These are phyloP conservation scores for Acromyrmex charruanus DNA, from an alignment of 1,140 invertebrate species.

Conservation along the genomic window DNA sequence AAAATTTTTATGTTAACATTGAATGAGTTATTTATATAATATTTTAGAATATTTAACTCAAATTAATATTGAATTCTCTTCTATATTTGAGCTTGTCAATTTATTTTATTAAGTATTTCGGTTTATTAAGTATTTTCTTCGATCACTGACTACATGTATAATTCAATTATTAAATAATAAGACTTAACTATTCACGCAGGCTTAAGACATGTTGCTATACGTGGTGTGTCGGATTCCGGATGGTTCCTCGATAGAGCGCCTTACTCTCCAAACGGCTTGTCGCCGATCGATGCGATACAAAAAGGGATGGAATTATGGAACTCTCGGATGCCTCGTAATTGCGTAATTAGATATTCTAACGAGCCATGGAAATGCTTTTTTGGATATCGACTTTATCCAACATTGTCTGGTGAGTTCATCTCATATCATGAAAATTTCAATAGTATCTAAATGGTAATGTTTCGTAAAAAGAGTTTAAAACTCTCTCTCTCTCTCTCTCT, in stretches of 20 bases:
- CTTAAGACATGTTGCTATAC: conserved; percentile 90
- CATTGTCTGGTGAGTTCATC: conserved; percentile 90
- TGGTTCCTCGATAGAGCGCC: conserved; percentile 97
- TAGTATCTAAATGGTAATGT: background rate
- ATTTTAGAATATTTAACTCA: no score
- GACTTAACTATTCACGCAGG: conserved; percentile 73
- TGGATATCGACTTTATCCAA: conserved; percentile 95
- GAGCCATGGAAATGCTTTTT: conserved; percentile 97
- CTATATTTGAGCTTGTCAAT: background rate
- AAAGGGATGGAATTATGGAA: conserved; percentile 94
- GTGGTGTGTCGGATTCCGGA: conserved; percentile 95
- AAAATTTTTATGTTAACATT: background rate
- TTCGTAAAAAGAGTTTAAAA: conserved; percentile 15
- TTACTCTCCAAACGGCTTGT: conserved; percentile 86
- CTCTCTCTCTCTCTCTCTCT: no score
- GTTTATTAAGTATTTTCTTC: background rate
- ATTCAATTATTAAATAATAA: background rate
- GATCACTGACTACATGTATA: background rate
- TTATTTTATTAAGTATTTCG: background rate
- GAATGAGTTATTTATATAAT: background rate
- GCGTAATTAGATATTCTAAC: conserved; percentile 89
- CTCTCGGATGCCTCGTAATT: conserved; percentile 92
- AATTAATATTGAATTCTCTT: conserved; percentile 8
- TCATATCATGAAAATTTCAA: background rate
- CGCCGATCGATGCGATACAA: conserved; percentile 90